A percentile compares a stretch with the other conserved stretches of the same genome.
These are phyloP conservation scores for Onthophagus taurus DNA, from an alignment of 1,140 invertebrate species.

Conservation along the genomic window DNA sequence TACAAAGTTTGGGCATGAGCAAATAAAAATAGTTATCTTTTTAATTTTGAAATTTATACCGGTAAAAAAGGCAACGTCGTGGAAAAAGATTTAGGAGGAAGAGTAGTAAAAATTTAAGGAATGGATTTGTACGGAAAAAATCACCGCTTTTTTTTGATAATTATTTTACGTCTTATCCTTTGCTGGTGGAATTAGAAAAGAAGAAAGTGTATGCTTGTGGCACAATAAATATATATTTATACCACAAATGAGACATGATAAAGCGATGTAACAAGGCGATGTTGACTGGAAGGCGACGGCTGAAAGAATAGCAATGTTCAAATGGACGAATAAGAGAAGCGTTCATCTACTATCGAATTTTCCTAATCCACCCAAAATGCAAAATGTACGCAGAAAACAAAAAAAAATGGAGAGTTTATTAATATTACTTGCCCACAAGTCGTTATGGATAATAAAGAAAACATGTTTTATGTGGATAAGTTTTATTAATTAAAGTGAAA, in stretches of 20 bases:
- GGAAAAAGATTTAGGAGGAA: constrained; percentile 3
- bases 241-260: constrained; percentile 27
- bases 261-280: constrained; percentile 30
- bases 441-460: constrained; percentile 2
- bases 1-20: constrained; percentile 32
- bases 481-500: too few relatives aligned
- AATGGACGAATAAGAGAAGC: constrained; percentile 34
- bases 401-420: constrained; percentile 3
- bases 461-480: too few relatives aligned
- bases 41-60: constrained; percentile 7
- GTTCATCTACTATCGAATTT: constrained; percentile 35
- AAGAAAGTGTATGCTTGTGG: constrained; percentile 26
- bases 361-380: constrained; percentile 19
- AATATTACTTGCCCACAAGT: constrained; percentile 1
- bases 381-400: constrained; percentile 3
- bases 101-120: neutral
- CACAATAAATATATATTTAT: constrained; percentile 21
- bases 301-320: constrained; percentile 27
- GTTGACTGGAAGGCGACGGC: constrained; percentile 28
- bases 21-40: constrained; percentile 5
- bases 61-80: neutral
- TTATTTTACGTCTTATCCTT: constrained; percentile 28
- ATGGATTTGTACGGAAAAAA: neutral
- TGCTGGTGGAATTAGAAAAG: constrained; percentile 24
- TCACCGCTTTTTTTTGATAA: constrained; percentile 29